Evolutionary conservation across 2,113 vertebrate genomes (phyloP).

Genomic region (Ammodytes dubius): DNA sequence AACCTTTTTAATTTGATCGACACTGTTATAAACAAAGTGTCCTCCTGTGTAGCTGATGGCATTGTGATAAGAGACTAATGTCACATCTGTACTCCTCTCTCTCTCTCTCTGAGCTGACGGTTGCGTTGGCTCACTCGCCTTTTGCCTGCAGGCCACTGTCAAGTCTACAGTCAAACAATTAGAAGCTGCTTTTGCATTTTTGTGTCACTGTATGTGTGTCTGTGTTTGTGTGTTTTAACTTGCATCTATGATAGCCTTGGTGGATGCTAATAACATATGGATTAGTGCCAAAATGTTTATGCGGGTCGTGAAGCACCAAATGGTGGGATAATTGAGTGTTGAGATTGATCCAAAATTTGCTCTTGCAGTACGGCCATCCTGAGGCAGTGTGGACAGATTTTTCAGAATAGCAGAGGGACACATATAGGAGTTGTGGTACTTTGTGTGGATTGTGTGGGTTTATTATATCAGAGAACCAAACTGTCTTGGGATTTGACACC

Average conservation of each 20-base stretch:
- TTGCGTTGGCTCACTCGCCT: slow-evolving; percentile 49
- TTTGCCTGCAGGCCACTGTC: slow-evolving; percentile 65
- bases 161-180: slow-evolving; percentile 65
- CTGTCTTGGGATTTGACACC: slow-evolving; percentile 50
- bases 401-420: slow-evolving; percentile 46
- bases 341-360: slow-evolving; percentile 76
- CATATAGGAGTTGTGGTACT: slow-evolving; percentile 19
- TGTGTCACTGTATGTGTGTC: slow-evolving; percentile 28
- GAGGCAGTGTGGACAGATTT: slow-evolving; percentile 62
- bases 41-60: slow-evolving; percentile 30
- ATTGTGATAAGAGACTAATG: slow-evolving; percentile 35
- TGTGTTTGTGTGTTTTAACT: slow-evolving; percentile 34
- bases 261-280: slow-evolving; percentile 76
- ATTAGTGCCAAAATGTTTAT: slow-evolving; percentile 78
- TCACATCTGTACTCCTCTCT: slow-evolving; percentile 21
- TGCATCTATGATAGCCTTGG: slow-evolving; percentile 49
- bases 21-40: background rate
- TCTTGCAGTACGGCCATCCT: slow-evolving; percentile 49
- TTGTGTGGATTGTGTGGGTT: slow-evolving; percentile 43
- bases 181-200: slow-evolving; percentile 50
- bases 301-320: slow-evolving; percentile 75
- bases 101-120: slow-evolving; percentile 50
- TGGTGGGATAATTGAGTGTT: slow-evolving; percentile 68
- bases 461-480: slow-evolving; percentile 45
- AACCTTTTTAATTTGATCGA: background rate